phyloP scores from a whole-genome alignment of 2,113 vertebrate genomes.

The Laticauda laticaudata region DNA sequence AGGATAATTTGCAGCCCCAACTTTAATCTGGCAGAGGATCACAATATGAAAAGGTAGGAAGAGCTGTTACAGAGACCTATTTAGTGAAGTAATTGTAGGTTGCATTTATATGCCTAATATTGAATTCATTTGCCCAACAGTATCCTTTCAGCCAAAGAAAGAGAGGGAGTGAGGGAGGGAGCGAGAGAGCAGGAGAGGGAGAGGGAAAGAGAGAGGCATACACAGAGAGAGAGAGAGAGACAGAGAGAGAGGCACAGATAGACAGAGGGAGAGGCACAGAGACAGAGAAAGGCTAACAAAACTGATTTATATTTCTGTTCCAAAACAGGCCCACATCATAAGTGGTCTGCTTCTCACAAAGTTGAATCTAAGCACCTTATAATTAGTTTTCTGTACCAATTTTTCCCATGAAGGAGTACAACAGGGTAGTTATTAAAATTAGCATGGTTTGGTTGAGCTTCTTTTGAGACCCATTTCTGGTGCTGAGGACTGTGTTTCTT shows the following conservation, averaged over 20 bases:
- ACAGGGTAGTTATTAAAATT: not conserved
- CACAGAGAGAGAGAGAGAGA: not conserved
- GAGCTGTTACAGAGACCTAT: constrained; percentile 2
- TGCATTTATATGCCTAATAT: not conserved
- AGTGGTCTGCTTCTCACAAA: not conserved
- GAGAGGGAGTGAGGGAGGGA: not conserved
- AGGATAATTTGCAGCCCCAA: not conserved
- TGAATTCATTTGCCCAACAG: not conserved
- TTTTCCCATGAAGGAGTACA: not conserved
- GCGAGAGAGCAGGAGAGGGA: no score
- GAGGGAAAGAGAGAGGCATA: no score
- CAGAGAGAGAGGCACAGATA: not conserved
- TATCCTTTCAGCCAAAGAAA: constrained; percentile 1
- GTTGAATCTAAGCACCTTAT: not conserved
- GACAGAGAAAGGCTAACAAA: not conserved
- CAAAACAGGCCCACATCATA: not conserved
- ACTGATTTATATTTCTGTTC: not conserved
- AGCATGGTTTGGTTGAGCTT: not conserved
- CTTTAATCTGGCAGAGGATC: not conserved
- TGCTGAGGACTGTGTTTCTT: not conserved
- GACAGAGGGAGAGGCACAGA: no score
- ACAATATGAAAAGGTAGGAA: constrained; percentile 19
- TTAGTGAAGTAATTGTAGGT: constrained; percentile 1
- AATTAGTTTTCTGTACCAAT: not conserved
- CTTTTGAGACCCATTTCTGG: not conserved